These are phyloP conservation scores for Hylaea fasciaria DNA, from an alignment of 2,888 invertebrate species.

Conservation along the genomic window DNA sequence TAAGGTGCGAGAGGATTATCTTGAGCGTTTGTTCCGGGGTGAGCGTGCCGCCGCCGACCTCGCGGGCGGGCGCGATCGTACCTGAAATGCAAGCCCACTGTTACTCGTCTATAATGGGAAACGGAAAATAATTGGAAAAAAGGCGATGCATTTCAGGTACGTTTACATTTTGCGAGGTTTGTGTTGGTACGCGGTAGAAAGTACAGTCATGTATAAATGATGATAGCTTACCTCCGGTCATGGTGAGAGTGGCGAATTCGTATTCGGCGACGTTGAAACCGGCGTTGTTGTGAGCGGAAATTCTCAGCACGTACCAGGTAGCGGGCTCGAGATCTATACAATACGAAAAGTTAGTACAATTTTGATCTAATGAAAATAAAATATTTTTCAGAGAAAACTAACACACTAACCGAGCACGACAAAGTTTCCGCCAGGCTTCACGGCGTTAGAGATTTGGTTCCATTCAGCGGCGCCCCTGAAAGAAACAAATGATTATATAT, in stretches of 20 bases:
- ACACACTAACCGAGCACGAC: slow-evolving; percentile 87
- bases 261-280: slow-evolving; percentile 98
- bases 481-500: slow-evolving; percentile 12
- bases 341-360: not conserved
- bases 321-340: slow-evolving; percentile 93
- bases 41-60: slow-evolving; percentile 87
- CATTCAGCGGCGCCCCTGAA: slow-evolving; percentile 92
- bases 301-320: slow-evolving; percentile 96
- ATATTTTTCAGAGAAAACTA: not conserved
- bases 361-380: too few relatives aligned
- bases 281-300: slow-evolving; percentile 97
- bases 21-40: slow-evolving; percentile 93
- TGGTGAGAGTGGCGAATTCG: slow-evolving; percentile 97
- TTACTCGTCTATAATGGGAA: slow-evolving; percentile 26
- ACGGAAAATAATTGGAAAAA: slow-evolving; percentile 32
- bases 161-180: slow-evolving; percentile 11
- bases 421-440: slow-evolving; percentile 95
- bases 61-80: slow-evolving; percentile 95
- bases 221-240: slow-evolving; percentile 92
- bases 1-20: slow-evolving; percentile 95
- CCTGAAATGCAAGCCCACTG: slow-evolving; percentile 89
- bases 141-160: slow-evolving; percentile 84
- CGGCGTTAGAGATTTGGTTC: slow-evolving; percentile 97
- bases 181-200: not conserved
- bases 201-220: not conserved